Evolutionary conservation across 1,140 invertebrate species (phyloP).

Genomic region (Pseudoatta argentina): DNA sequence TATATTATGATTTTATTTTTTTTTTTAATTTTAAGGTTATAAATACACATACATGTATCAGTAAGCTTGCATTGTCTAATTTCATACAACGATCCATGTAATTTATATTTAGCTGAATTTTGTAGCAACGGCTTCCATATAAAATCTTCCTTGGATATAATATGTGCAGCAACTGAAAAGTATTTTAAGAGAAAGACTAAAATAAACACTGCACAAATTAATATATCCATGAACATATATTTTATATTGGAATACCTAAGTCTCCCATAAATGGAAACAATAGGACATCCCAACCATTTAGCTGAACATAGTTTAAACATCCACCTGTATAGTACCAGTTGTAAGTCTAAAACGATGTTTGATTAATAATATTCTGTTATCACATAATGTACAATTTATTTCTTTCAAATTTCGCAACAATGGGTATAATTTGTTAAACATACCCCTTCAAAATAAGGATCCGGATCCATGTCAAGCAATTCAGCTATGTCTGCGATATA

Average conservation of each 20-base stretch:
- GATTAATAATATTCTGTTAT: slow-evolving; percentile 19
- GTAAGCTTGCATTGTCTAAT: slow-evolving; percentile 68
- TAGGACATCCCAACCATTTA: slow-evolving; percentile 77
- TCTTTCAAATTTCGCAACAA: not conserved
- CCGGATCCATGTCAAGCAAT: slow-evolving; percentile 82
- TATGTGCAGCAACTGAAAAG: slow-evolving; percentile 75
- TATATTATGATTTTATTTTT: slow-evolving; percentile 4
- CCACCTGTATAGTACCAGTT: slow-evolving; percentile 85
- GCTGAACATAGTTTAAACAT: slow-evolving; percentile 73
- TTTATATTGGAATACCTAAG: slow-evolving; percentile 72
- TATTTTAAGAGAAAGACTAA: slow-evolving; percentile 31
- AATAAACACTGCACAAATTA: slow-evolving; percentile 29
- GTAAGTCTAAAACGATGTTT: slow-evolving; percentile 77
- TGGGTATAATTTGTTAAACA: slow-evolving; percentile 2
- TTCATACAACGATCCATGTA: slow-evolving; percentile 77
- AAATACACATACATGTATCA: slow-evolving; percentile 76
- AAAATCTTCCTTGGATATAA: slow-evolving; percentile 67
- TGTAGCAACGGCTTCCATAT: slow-evolving; percentile 79
- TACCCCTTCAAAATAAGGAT: slow-evolving; percentile 84
- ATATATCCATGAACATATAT: slow-evolving; percentile 30
- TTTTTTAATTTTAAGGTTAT: slow-evolving; percentile 1
- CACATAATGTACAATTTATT: not conserved
- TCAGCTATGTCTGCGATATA: slow-evolving; percentile 81
- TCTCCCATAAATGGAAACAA: slow-evolving; percentile 82
- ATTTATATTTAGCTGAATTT: slow-evolving; percentile 76